Evolutionary conservation across 2,797 vertebrate genomes (phyloP), one percentile per base, ranked within the genome.

Genomic region (Miichthys miiuy): DNA sequence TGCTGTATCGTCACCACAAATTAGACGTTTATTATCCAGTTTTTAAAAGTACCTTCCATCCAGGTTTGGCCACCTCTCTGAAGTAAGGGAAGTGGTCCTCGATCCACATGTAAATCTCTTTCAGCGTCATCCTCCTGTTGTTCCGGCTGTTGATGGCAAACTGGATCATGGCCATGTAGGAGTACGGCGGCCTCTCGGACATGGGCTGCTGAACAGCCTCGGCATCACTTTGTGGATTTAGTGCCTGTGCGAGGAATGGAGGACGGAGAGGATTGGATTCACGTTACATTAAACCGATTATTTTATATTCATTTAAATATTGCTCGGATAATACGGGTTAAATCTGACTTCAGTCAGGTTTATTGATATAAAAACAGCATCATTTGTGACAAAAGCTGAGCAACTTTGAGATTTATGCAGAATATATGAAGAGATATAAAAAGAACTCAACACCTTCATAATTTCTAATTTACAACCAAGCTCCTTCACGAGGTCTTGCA

Each of bases 101-200:
- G 10, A 99, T 98, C 98, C 98, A 99, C 17, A 91, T 95, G 65
- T 99, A 99, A 92, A 99, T 99, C 85, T 99, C 97, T 72, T 98
- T 99, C 77, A 99, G 90, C 1, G 97, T 98, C 98, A 99, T 99
- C 82, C 91, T 96, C 83, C 95, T 95, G 87, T 89, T 94, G 71
- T 94, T 94, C 0, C 94, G 96, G 81, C 98, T 99, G 93, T 99
- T 99, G 91, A 99, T 99, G 4, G 98, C 98, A 71, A 99, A 99
- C 80, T 99, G 98, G 87, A 99, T 99, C 96, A 99, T 97, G 75
- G 97, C 97, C 97, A 99, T 99, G 91, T 99, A 99, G 72, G 98
- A 99, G 83, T 98, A 99, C 0, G 98, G 98, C 0, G 98, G 98
- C 75, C 97, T 94, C 86, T 98, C 95, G 0, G 92, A 95, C 47